phyloP scores from a whole-genome alignment of 2,113 vertebrate species.

The Oceanodroma tethys region DNA sequence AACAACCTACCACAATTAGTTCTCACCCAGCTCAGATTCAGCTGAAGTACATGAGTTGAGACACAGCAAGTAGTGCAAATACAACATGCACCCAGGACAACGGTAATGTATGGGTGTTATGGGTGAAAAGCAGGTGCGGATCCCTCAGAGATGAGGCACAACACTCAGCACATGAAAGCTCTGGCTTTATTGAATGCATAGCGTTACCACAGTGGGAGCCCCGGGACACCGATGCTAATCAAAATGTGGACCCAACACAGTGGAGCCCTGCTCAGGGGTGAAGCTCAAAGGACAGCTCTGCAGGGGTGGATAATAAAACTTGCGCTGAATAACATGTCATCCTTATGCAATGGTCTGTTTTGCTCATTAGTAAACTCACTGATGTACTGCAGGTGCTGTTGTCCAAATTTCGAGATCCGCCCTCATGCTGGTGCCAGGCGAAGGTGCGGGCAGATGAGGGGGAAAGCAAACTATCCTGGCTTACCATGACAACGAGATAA shows the following conservation, averaged over 20 bases:
- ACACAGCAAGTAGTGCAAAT: background rate
- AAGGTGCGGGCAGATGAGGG: background rate
- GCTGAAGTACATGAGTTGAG: background rate
- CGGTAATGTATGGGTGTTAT: background rate
- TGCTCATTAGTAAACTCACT: background rate
- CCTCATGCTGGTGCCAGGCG: background rate
- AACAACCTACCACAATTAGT: background rate
- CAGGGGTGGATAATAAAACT: background rate
- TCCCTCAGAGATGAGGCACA: no score
- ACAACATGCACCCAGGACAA: background rate
- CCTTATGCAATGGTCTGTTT: background rate
- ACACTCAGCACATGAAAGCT: background rate
- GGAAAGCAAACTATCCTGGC: background rate
- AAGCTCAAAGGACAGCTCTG: background rate
- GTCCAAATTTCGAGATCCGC: background rate
- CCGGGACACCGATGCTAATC: background rate
- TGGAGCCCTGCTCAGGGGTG: background rate
- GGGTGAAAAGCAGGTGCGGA: background rate
- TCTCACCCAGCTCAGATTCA: background rate
- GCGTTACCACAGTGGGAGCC: accelerated
- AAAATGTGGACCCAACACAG: background rate
- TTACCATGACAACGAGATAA: accelerated
- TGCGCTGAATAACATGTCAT: background rate
- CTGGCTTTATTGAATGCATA: background rate
- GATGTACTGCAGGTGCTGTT: background rate